Base-by-base conservation (phyloP, 2,797 vertebrate species). In the Molossus molossus region DNA sequence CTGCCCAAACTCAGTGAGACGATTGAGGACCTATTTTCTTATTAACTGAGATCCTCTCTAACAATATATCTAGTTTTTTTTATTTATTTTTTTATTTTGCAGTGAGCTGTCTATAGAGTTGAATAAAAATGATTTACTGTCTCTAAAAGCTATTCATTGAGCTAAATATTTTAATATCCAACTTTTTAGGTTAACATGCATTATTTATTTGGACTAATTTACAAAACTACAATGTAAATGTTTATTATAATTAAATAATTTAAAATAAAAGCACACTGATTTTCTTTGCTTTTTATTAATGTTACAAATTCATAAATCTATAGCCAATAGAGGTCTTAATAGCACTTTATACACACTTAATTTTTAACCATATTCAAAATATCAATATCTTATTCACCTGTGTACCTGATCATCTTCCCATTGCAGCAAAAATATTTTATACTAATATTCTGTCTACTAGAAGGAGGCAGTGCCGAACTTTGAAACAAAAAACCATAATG, bases 111-210 rank as follows among this genome's bases (percentile, higher is more conserved):
- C 9, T 55, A 27, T 1, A 67, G 37, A 48, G 6, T 77, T 67
- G 29, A 92, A 88, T 73, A 89, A 90, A 94, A 53, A 73, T 62
- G 21, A 89, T 67, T 83, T 90, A 57, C n/a, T 8, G 95, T 79
- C 96, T 94, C 37, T 88, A 92, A 96, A 93, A 96, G 53, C 17
- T 90, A 67, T 17, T 81, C 21, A 80, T 48, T 79, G 20, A 94
- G 27, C 45, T 83, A 94, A 93, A 50, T 62, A 88, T 60, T 88
- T 91, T 62, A 75, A 85, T 60, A 29, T 29, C 21, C 12, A 84
- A 9, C 10, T 85, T 90, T 70, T 45, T 37, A 73, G 45, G 67
- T 82, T 64, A 96, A 81, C 6, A 81, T 70, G 29, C 65, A 83
- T 73, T 95, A 72, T 75, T 89, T 90, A 73, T 55, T 18, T 90